phyloP scores from a whole-genome alignment of 1,140 invertebrate genomes.

The Sycophaga agraensis region DNA sequence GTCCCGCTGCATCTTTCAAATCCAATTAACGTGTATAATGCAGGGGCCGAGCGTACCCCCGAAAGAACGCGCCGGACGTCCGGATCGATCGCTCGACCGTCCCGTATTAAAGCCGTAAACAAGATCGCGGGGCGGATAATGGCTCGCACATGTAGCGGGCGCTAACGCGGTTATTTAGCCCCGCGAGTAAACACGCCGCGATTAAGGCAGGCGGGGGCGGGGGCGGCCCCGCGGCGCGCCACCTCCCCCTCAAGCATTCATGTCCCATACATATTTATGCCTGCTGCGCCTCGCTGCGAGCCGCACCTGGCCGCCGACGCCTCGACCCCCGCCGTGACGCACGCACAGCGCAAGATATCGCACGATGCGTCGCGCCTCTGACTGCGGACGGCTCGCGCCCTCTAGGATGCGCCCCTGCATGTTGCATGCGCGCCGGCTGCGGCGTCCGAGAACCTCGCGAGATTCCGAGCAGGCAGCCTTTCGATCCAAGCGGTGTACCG shows the following conservation, averaged over 20 bases:
- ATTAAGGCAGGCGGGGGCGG: neutral
- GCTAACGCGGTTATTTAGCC: slow-evolving; percentile 19
- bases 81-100: neutral
- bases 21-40: slow-evolving; percentile 14
- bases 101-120: slow-evolving; percentile 3
- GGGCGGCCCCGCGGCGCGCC: too few species aligned
- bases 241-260: slow-evolving; percentile 46
- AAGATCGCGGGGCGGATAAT: slow-evolving; percentile 4
- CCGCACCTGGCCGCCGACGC: too few species aligned
- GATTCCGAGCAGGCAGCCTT: too few species aligned
- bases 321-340: too few species aligned
- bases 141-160: too few species aligned
- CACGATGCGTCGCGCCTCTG: too few species aligned
- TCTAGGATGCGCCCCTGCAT: too few species aligned
- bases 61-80: neutral
- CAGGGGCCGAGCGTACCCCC: neutral
- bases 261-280: slow-evolving; percentile 56
- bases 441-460: too few species aligned
- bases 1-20: slow-evolving; percentile 9
- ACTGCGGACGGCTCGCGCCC: too few species aligned
- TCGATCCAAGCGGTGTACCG: too few species aligned
- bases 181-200: slow-evolving; percentile 1
- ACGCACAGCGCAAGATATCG: too few species aligned
- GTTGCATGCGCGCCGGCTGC: too few species aligned
- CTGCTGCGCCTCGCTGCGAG: neutral